Conservation (phyloP, 2,888 invertebrate genomes). For the Netelia virgata region DNA sequence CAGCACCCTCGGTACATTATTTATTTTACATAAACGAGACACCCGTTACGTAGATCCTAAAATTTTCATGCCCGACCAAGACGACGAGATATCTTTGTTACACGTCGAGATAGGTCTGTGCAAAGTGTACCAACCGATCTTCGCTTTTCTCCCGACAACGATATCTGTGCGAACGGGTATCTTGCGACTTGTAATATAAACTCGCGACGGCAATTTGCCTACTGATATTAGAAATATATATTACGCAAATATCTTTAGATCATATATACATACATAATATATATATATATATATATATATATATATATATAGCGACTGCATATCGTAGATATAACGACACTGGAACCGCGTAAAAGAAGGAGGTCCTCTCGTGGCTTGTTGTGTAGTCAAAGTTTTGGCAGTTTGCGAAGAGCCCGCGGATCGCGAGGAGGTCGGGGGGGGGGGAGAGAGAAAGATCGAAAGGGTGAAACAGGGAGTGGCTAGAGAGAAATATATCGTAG, state of each 20-base stretch:
- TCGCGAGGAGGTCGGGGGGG: slow-evolving; percentile 19
- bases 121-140: background rate
- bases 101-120: no score
- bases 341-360: slow-evolving; percentile 28
- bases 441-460: slow-evolving; percentile 28
- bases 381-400: slow-evolving; percentile 79
- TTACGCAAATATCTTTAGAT: background rate
- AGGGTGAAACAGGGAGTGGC: background rate
- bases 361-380: slow-evolving; percentile 40
- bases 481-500: slow-evolving; percentile 1
- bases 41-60: no score
- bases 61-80: no score
- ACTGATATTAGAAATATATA: background rate
- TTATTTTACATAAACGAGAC: no score
- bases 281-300: background rate
- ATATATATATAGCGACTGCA: slow-evolving; percentile 17
- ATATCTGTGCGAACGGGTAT: slow-evolving; percentile 16
- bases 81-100: no score
- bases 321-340: slow-evolving; percentile 39
- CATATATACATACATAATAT: background rate
- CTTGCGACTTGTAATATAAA: background rate
- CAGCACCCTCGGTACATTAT: no score
- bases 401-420: slow-evolving; percentile 76
- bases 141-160: slow-evolving; percentile 27
- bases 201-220: background rate